Evolutionary conservation across 2,113 vertebrate species (phyloP).

Genomic region (Montifringilla adamsi): DNA sequence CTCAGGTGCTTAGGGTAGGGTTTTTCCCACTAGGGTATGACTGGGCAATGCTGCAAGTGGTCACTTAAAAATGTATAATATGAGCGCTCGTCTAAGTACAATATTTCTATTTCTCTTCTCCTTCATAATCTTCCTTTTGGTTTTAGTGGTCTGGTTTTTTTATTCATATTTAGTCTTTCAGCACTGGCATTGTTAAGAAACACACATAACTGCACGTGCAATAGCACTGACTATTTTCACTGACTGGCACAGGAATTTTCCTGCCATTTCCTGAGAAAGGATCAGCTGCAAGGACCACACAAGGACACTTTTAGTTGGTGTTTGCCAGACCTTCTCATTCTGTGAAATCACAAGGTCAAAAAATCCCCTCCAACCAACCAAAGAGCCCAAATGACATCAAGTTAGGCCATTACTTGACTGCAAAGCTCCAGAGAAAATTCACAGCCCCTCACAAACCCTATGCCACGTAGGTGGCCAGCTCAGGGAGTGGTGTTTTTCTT

Average conservation of each 20-base stretch:
- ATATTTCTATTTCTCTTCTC: background rate
- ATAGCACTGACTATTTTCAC: background rate
- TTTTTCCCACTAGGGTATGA: background rate
- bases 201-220: accelerated
- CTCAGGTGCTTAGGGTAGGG: background rate
- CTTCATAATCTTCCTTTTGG: background rate
- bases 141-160: background rate
- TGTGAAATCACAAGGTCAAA: background rate
- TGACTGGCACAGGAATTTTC: background rate
- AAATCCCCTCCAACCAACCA: background rate
- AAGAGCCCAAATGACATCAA: background rate
- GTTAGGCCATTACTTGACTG: background rate
- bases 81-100: background rate
- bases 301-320: background rate
- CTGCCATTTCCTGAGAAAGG: background rate
- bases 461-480: background rate
- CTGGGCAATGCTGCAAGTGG: background rate
- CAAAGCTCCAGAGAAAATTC: background rate
- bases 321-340: background rate
- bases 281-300: background rate
- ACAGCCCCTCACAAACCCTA: background rate
- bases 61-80: background rate
- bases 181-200: background rate
- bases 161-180: background rate
- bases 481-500: background rate